These are phyloP conservation scores for Charaxes varanes DNA, from an alignment of 1,140 invertebrate genomes.

Conservation along the genomic window DNA sequence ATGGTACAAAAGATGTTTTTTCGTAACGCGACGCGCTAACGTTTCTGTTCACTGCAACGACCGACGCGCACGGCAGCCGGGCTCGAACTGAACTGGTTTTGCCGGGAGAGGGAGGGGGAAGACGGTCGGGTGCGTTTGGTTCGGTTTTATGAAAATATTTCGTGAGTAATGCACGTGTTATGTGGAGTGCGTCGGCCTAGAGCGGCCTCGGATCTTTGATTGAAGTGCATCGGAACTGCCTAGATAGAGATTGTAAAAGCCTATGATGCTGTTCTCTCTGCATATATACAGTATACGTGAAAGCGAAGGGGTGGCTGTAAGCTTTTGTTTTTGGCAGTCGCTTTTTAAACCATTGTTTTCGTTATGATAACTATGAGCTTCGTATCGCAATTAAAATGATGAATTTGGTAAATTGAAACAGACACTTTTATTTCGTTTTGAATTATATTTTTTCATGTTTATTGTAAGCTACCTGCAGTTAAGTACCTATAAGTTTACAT, in stretches of 20 bases:
- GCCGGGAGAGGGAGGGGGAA: slow-evolving; percentile 39
- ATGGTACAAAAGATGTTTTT: slow-evolving; percentile 61
- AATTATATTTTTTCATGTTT: too few relatives aligned
- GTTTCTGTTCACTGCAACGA: slow-evolving; percentile 23
- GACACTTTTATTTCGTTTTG: too few relatives aligned
- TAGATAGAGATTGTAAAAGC: slow-evolving; percentile 42
- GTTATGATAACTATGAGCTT: too few relatives aligned
- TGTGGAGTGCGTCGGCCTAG: slow-evolving; percentile 66
- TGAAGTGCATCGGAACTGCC: slow-evolving; percentile 40
- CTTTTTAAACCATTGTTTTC: too few relatives aligned
- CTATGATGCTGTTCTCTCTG: slow-evolving; percentile 11
- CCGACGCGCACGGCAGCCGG: slow-evolving; percentile 63
- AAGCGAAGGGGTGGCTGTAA: slow-evolving; percentile 3
- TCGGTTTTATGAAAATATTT: slow-evolving; percentile 74
- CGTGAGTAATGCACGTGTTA: slow-evolving; percentile 73
- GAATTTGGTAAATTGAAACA: too few relatives aligned
- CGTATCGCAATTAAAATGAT: too few relatives aligned
- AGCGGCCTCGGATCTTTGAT: slow-evolving; percentile 60
- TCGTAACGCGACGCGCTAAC: slow-evolving; percentile 56
- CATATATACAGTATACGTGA: background rate
- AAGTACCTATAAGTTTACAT: too few relatives aligned
- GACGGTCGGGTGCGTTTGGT: slow-evolving; percentile 58
- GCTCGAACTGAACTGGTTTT: slow-evolving; percentile 70
- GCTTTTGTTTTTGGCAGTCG: slow-evolving; percentile 18
- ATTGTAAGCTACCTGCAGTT: too few relatives aligned